Conservation (phyloP, 2,888 invertebrate species). For the Orthosia cruda region DNA sequence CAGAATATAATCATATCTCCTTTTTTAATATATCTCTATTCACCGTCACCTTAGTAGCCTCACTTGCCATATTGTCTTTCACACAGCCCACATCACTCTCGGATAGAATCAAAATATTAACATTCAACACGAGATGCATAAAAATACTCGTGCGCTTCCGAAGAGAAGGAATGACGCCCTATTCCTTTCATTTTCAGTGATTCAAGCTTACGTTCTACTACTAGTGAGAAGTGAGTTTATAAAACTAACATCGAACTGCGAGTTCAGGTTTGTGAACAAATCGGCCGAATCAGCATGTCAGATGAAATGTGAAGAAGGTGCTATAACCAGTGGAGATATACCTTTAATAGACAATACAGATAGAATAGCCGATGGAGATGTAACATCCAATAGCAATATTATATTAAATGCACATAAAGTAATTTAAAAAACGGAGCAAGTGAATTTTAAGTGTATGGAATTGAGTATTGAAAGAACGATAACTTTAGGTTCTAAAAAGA, state of each 20-base stretch:
- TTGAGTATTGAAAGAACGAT: not conserved
- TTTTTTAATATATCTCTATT: no score
- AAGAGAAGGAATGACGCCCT: not conserved
- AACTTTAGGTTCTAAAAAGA: no score
- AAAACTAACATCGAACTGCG: constrained; percentile 38
- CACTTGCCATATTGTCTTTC: no score
- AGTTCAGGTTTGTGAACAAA: constrained; percentile 56
- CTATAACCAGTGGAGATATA: not conserved
- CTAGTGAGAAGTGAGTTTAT: constrained; percentile 59
- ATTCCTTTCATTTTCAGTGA: constrained; percentile 51
- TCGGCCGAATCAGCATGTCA: constrained; percentile 27
- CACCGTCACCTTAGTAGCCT: no score
- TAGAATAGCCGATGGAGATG: not conserved
- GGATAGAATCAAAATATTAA: no score
- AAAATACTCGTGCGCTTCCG: no score
- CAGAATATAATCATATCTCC: no score
- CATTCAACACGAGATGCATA: no score
- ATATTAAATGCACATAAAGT: not conserved
- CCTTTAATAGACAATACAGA: not conserved
- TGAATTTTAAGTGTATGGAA: not conserved
- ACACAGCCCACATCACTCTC: no score
- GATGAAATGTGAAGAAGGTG: constrained; percentile 17
- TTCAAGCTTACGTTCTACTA: constrained; percentile 59
- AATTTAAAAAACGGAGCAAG: not conserved
- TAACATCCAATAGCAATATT: not conserved